Base-by-base conservation (phyloP, 2,797 vertebrate genomes). In the Poeciliopsis gracilis region DNA sequence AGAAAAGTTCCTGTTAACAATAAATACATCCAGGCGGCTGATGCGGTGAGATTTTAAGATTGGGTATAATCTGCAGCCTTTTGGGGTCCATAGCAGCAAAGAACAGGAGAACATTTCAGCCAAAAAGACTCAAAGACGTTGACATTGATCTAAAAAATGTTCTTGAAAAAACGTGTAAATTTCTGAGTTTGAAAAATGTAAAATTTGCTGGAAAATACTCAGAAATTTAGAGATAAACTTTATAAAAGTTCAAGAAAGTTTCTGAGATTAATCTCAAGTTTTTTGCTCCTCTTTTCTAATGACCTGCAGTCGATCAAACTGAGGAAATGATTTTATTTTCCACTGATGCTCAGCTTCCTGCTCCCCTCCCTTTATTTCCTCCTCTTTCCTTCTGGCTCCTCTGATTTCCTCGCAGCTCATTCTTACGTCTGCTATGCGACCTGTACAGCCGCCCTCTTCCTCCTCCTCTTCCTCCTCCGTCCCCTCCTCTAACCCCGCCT, bases 401-500 rank as follows among this genome's bases (percentile, higher is more conserved):
- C 36, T 63, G 61, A 77, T 75, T 71, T 69, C 72, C 66, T 76
- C 90, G 88, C 91, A 96, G 95, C 90, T 96, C 89, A 96, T 96
- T 93, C 92, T 96, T 78, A 95, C 95, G 1, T 95, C 95, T 82
- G 91, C 95, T 86, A 93, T 95, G 92, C 89, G 94, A 85, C 94
- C 94, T 84, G 90, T 90, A 66, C 87, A 88, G 51, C 91, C 88
- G 72, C 90, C 91, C 43, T 80, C 85, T 9, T 93, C 86, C 23
- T 84, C 78, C 70, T 84, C 77, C 66, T 86, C 91, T 66, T 90
- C 93, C 33, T 87, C 86, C 77, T 92, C 86, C 33, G 57, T 84
- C 77, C 43, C 88, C 76, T 93, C 92, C 91, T 96, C 96, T 96
- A 97, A 96, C 93, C 96, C 93, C 82, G 95, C 97, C 94, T 97